Percentiles rank a stretch among this genome's conserved stretches.
Evolutionary conservation across 2,113 vertebrate species (phyloP).

Genomic region (Bos javanicus): DNA sequence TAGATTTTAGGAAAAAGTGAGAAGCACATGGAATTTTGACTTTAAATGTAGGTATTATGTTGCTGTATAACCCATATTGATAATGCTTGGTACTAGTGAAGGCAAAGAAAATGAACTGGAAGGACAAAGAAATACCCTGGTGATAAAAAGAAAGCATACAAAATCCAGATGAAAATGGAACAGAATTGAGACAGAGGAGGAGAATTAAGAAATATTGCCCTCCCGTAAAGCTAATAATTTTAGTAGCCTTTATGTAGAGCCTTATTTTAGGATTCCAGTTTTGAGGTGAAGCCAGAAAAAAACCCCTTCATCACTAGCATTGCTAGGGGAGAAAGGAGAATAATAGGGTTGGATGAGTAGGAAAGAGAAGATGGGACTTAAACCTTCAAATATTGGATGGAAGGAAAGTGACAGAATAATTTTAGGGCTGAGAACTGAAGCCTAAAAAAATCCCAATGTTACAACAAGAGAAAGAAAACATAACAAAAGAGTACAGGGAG

Average conservation of each 20-base stretch:
- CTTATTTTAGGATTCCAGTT: not conserved
- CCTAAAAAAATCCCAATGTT: not conserved
- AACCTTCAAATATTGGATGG: not conserved
- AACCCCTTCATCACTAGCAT: not conserved
- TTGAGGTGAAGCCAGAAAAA: not conserved
- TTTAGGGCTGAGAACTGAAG: not conserved
- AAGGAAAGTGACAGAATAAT: not conserved
- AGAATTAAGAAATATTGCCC: not conserved
- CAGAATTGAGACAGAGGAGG: not conserved
- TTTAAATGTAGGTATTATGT: not conserved
- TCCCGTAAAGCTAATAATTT: not conserved
- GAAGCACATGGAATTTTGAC: not conserved
- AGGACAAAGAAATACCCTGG: not conserved
- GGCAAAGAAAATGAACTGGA: not conserved
- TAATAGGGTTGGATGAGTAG: not conserved
- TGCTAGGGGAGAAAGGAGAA: not conserved
- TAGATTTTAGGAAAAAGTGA: not conserved
- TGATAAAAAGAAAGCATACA: not conserved
- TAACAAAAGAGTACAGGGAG: not conserved
- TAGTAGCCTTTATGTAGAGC: not conserved
- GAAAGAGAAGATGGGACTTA: not conserved
- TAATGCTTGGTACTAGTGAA: not conserved
- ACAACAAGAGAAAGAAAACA: not conserved
- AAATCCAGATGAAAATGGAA: not conserved
- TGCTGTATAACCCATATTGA: not conserved